Evolutionary conservation across 1,140 invertebrate genomes (phyloP).

Genomic region (Meloidogyne hapla): DNA sequence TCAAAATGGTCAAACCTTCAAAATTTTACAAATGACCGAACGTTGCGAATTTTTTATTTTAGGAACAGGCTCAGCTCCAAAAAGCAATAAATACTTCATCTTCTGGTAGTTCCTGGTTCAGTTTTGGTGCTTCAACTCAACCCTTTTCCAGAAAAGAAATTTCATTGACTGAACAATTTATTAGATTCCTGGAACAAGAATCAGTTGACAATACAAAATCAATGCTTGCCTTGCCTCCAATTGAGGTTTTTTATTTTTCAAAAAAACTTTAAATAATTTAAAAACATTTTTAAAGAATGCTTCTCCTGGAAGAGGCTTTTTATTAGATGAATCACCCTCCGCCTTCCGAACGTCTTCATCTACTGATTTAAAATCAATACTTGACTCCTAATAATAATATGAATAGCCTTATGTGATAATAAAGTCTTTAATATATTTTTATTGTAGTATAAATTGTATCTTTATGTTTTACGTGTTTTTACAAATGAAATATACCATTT

Average conservation of each 20-base stretch:
- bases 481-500: no score
- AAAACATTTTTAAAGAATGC: not conserved
- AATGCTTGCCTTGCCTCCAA: constrained; percentile 7
- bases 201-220: constrained; percentile 16
- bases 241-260: not conserved
- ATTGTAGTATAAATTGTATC: no score
- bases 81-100: constrained; percentile 23
- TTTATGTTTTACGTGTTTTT: no score
- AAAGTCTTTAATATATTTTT: not conserved
- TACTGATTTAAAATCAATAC: constrained; percentile 24
- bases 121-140: constrained; percentile 4
- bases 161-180: constrained; percentile 44
- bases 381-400: not conserved
- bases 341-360: not conserved
- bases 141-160: not conserved
- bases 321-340: constrained; percentile 13
- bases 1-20: not conserved
- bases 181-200: constrained; percentile 37
- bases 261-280: not conserved
- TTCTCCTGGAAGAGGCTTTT: not conserved
- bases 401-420: not conserved
- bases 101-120: constrained; percentile 27
- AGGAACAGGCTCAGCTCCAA: constrained; percentile 37
- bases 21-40: not conserved
- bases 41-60: constrained; percentile 1